phyloP scores from a whole-genome alignment of 30 jellyfish, hydroid and myxozoan genomes.

The Aurelia coerulea region DNA sequence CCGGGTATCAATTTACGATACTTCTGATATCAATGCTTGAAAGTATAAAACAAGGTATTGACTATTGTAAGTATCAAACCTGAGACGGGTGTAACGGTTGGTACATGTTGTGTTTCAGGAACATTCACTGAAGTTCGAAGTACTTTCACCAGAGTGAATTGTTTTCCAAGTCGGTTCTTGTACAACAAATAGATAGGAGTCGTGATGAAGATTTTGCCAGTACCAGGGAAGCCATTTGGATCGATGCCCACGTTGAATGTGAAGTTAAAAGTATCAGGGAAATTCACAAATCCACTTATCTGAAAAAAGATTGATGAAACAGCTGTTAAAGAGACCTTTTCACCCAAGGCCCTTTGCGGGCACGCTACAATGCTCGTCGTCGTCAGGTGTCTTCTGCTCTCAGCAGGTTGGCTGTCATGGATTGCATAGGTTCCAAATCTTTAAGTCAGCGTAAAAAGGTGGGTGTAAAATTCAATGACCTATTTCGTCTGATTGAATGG shows the following conservation, averaged over 20 bases:
- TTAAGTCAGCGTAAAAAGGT: too few species aligned
- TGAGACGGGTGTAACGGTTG: constrained; percentile 28
- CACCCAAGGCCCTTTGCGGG: too few species aligned
- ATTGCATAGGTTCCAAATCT: too few species aligned
- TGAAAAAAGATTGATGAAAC: neutral
- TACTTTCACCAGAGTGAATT: constrained; percentile 57
- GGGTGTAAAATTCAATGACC: too few species aligned
- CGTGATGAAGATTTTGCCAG: constrained; percentile 57
- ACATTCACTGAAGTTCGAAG: constrained; percentile 42
- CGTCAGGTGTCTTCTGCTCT: too few species aligned
- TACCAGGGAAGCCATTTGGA: constrained; percentile 45
- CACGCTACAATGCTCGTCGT: too few species aligned
- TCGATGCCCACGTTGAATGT: constrained; percentile 48
- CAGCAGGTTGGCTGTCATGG: too few species aligned
- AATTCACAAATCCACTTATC: constrained; percentile 31
- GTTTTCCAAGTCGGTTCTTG: constrained; percentile 43
- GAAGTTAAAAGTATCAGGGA: constrained; percentile 58
- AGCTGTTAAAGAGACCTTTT: too few species aligned
- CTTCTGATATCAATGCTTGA: too few species aligned
- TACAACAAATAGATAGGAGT: constrained; percentile 65
- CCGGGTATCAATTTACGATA: too few species aligned
- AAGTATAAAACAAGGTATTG: too few species aligned
- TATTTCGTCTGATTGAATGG: too few species aligned
- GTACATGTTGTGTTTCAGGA: constrained; percentile 33
- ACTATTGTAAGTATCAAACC: constrained; percentile 10